phyloP scores from a whole-genome alignment of 2,113 vertebrate species.

The Sander lucioperca region DNA sequence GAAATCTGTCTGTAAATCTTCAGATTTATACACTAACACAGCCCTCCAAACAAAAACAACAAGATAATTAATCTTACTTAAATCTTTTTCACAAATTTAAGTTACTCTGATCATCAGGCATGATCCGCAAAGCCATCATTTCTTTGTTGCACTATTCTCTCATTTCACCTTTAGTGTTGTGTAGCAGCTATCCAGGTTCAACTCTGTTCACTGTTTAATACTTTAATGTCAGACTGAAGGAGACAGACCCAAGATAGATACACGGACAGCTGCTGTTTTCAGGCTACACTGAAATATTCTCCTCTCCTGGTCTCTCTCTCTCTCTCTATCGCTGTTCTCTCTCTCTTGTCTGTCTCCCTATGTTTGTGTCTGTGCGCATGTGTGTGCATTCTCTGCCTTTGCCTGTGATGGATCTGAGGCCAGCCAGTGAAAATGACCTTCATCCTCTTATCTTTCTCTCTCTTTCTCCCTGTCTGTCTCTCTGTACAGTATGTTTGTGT shows the following conservation, averaged over 20 bases:
- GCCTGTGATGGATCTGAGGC: constrained; percentile 45
- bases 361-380: constrained; percentile 19
- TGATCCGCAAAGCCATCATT: background rate
- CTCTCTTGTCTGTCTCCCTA: constrained; percentile 23
- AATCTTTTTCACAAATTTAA: background rate
- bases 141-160: background rate
- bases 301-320: background rate
- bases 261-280: constrained; percentile 39
- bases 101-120: too few species aligned
- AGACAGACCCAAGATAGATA: constrained; percentile 34
- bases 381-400: constrained; percentile 21
- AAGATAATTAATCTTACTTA: constrained; percentile 1
- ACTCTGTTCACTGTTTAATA: constrained; percentile 15
- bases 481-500: constrained; percentile 1
- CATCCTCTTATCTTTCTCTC: constrained; percentile 23
- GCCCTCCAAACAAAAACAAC: constrained; percentile 2
- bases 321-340: constrained; percentile 8
- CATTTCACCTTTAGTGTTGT: constrained; percentile 7
- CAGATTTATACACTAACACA: constrained; percentile 6
- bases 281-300: constrained; percentile 25
- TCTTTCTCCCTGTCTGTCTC: constrained; percentile 5
- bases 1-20: constrained; percentile 34
- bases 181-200: constrained; percentile 2
- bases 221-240: constrained; percentile 34
- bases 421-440: constrained; percentile 57